Conservation (phyloP, 2,888 invertebrate genomes). For the Diarsia brunnea region DNA sequence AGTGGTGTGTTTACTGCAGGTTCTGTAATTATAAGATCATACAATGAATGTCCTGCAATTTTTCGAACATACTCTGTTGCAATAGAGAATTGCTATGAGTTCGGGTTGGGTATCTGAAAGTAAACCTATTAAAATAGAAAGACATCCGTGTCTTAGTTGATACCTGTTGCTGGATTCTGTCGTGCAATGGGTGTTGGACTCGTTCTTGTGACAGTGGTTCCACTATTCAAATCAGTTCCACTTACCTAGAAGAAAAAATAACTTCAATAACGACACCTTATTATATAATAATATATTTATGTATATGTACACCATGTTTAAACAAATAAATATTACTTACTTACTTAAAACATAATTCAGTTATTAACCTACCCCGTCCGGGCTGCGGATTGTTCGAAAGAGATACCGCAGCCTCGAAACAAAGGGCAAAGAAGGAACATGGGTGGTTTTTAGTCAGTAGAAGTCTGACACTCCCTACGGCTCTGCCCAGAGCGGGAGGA, state of each 20-base stretch:
- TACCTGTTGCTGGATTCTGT: slow-evolving; percentile 54
- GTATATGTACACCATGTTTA: too few relatives aligned
- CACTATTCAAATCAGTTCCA: slow-evolving; percentile 67
- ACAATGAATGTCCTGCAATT: neutral
- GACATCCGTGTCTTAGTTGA: neutral
- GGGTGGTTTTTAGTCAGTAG: too few relatives aligned
- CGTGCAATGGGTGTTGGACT: slow-evolving; percentile 72
- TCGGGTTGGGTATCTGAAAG: neutral
- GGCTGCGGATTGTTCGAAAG: too few relatives aligned
- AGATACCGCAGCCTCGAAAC: too few relatives aligned
- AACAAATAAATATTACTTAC: too few relatives aligned
- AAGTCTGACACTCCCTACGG: too few relatives aligned
- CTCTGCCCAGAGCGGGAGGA: too few relatives aligned
- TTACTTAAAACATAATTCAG: neutral
- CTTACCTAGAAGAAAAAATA: slow-evolving; percentile 68
- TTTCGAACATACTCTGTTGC: neutral
- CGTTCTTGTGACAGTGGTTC: slow-evolving; percentile 65
- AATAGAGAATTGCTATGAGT: too few relatives aligned
- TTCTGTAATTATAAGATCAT: slow-evolving; percentile 54
- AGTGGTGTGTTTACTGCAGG: slow-evolving; percentile 63
- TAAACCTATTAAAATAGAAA: neutral
- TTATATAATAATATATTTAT: too few relatives aligned
- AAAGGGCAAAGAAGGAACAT: too few relatives aligned
- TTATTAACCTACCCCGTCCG: neutral
- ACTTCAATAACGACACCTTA: neutral